Evolutionary conservation across 2,888 invertebrate genomes (phyloP).

Genomic region (Drosophila tripunctata): DNA sequence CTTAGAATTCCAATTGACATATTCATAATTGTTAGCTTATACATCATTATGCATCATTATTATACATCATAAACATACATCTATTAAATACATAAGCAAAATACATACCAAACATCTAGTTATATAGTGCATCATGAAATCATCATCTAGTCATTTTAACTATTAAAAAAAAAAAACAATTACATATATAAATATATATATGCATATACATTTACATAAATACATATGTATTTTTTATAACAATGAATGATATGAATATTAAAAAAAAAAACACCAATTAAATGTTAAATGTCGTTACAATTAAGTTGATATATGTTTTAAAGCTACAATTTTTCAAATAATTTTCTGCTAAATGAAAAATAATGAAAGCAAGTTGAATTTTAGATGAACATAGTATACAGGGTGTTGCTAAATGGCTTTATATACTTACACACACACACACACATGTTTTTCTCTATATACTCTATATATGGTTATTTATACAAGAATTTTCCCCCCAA

Average conservation of each 20-base stretch:
- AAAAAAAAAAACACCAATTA: constrained; percentile 62
- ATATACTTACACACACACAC: constrained; percentile 31
- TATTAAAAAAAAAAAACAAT: constrained; percentile 8
- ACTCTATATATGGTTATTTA: constrained; percentile 56
- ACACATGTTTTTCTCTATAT: constrained; percentile 17
- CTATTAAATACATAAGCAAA: constrained; percentile 46
- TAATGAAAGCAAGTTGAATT: constrained; percentile 38
- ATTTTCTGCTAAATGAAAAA: constrained; percentile 49
- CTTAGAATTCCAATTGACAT: constrained; percentile 53
- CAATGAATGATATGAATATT: constrained; percentile 14
- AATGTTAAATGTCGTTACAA: constrained; percentile 77
- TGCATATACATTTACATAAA: constrained; percentile 28
- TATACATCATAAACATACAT: constrained; percentile 56
- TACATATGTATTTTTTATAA: constrained; percentile 67
- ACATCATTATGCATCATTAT: constrained; percentile 14
- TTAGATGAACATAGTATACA: constrained; percentile 62
- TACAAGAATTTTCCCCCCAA: constrained; percentile 33
- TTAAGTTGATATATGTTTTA: constrained; percentile 78
- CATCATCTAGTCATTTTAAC: constrained; percentile 75
- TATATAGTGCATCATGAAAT: constrained; percentile 48
- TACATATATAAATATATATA: not conserved
- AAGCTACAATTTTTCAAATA: constrained; percentile 30
- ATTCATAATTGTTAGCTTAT: constrained; percentile 70
- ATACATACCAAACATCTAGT: constrained; percentile 42
- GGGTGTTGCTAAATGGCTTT: constrained; percentile 75